Evolutionary conservation across 1,140 invertebrate species (phyloP).

Genomic region (Drosophila lacertosa): DNA sequence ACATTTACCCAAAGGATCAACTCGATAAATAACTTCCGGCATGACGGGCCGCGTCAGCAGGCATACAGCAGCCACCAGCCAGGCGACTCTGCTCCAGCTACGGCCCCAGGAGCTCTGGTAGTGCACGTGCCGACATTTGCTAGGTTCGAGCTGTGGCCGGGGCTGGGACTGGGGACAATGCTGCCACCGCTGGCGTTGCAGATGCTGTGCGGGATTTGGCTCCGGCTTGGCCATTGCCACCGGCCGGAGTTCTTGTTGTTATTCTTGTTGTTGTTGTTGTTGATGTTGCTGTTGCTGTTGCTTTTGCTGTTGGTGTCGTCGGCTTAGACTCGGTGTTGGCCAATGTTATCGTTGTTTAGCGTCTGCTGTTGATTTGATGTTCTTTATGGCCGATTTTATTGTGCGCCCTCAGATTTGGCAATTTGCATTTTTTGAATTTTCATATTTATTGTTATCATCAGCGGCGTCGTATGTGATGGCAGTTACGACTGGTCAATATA

Average conservation of each 20-base stretch:
- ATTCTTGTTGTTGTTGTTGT: constrained; percentile 13
- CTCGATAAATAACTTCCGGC: constrained; percentile 79
- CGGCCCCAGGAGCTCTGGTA: constrained; percentile 43
- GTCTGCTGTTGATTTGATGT: constrained; percentile 61
- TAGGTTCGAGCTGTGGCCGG: constrained; percentile 8
- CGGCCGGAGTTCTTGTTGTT: constrained; percentile 45
- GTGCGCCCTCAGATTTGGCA: constrained; percentile 54
- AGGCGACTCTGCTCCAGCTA: constrained; percentile 47
- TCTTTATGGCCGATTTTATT: constrained; percentile 63
- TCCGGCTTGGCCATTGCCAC: constrained; percentile 52
- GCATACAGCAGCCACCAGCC: constrained; percentile 56
- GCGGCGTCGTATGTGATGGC: constrained; percentile 40
- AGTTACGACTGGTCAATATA: constrained; percentile 38
- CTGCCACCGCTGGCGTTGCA: constrained; percentile 27
- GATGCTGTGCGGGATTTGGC: constrained; percentile 48
- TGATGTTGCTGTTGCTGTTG: constrained; percentile 13
- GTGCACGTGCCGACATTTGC: constrained; percentile 56
- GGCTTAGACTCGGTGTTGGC: constrained; percentile 19
- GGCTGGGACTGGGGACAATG: background rate
- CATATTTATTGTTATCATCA: constrained; percentile 59
- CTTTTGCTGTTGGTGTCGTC: constrained; percentile 32
- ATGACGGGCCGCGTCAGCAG: constrained; percentile 68
- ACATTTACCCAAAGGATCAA: constrained; percentile 81
- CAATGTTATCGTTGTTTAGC: constrained; percentile 51
- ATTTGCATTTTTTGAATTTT: constrained; percentile 64